These are phyloP conservation scores for Drosophila mayaguana DNA, from an alignment of 2,888 invertebrate genomes.

Conservation along the genomic window DNA sequence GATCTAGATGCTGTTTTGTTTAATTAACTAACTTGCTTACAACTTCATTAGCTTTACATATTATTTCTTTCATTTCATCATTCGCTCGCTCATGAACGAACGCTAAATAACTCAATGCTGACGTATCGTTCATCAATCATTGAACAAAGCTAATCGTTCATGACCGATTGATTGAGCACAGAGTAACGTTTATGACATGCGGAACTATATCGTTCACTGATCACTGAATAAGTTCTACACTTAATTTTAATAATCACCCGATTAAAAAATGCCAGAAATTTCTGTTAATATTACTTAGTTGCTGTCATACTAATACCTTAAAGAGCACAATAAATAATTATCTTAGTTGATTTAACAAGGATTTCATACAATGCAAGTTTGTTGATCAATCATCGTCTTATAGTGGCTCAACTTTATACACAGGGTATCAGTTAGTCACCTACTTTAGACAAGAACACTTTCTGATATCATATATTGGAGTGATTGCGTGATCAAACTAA, in stretches of 20 bases:
- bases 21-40: not conserved
- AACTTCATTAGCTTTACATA: not conserved
- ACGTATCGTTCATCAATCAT: not conserved
- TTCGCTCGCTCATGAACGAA: not conserved
- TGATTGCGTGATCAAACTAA: not conserved
- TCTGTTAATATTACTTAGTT: not conserved
- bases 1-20: not conserved
- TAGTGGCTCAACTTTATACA: not conserved
- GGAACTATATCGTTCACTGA: not conserved
- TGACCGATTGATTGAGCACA: not conserved
- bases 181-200: not conserved
- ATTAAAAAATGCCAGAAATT: not conserved
- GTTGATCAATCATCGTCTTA: not conserved
- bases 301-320: not conserved
- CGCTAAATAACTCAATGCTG: not conserved
- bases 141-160: conserved; percentile 1
- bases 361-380: not conserved
- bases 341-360: not conserved
- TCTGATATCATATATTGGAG: not conserved
- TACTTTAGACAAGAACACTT: not conserved
- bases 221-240: not conserved
- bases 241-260: not conserved
- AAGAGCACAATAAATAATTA: not conserved
- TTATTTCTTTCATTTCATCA: too few species aligned
- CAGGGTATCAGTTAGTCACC: not conserved